Evolutionary conservation across 1,140 invertebrate genomes (phyloP).

Genomic region (Episyrphus balteatus): DNA sequence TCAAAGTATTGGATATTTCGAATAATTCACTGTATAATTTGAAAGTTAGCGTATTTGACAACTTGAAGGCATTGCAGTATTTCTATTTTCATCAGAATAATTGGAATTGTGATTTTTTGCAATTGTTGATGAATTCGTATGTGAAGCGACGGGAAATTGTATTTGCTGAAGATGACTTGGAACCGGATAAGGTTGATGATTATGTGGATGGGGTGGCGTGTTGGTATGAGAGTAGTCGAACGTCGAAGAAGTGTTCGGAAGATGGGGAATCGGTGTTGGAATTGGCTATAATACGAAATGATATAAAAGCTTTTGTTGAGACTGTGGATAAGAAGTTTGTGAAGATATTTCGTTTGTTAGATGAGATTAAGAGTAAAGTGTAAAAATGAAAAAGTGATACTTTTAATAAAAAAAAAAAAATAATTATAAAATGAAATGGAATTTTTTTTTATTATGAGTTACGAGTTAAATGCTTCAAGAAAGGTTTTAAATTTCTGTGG

Average conservation of each 20-base stretch:
- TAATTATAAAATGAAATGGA: too few species aligned
- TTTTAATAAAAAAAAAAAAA: too few species aligned
- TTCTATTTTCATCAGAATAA: constrained; percentile 35
- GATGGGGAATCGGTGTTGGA: constrained; percentile 26
- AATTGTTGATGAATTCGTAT: constrained; percentile 29
- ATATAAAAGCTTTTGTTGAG: constrained; percentile 29
- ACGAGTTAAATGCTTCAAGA: too few species aligned
- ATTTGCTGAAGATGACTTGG: constrained; percentile 28
- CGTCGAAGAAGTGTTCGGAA: constrained; percentile 19
- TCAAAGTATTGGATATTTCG: constrained; percentile 29
- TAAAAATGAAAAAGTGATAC: too few species aligned
- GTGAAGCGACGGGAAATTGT: constrained; percentile 27
- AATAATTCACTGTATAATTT: constrained; percentile 24
- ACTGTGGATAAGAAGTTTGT: constrained; percentile 30
- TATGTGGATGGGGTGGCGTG: constrained; percentile 32
- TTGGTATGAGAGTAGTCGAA: constrained; percentile 31
- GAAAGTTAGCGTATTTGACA: constrained; percentile 29
- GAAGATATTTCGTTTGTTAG: constrained; percentile 30
- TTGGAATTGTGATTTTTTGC: constrained; percentile 33
- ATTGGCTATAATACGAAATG: constrained; percentile 28
- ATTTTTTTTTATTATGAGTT: too few species aligned
- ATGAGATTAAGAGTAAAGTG: constrained; percentile 22
- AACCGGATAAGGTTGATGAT: constrained; percentile 29
- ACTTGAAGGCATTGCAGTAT: constrained; percentile 28
- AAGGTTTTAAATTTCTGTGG: too few species aligned